Evolutionary conservation across 35 echinoderm and acorn worm genomes (phyloP).

Genomic region (Lytechinus pictus): DNA sequence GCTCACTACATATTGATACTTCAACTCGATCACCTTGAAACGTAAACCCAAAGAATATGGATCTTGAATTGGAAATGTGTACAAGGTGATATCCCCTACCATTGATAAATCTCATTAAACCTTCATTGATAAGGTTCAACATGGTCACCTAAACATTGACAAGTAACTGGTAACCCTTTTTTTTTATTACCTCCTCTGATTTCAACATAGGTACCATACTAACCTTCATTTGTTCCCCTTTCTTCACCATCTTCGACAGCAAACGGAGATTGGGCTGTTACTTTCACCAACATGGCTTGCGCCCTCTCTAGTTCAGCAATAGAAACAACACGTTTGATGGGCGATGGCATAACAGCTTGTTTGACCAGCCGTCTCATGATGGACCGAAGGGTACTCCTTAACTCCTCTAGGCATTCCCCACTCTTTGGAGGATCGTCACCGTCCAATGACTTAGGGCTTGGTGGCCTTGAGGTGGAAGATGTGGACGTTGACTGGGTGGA

Average conservation of each 20-base stretch:
- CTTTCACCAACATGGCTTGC: conserved; percentile 87
- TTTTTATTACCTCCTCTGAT: background rate
- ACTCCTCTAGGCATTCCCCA: conserved; percentile 52
- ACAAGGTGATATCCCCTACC: background rate
- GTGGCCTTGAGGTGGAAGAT: background rate
- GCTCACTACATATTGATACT: background rate
- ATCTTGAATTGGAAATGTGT: background rate
- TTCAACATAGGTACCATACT: background rate
- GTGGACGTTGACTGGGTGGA: background rate
- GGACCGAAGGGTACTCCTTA: conserved; percentile 70
- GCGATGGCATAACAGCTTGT: conserved; percentile 90
- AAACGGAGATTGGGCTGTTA: conserved; percentile 78
- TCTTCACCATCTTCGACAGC: conserved; percentile 38
- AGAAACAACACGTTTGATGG: conserved; percentile 88
- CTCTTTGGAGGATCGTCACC: background rate
- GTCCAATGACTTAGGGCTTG: background rate
- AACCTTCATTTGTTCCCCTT: conserved; percentile 53
- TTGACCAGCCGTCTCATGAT: conserved; percentile 96
- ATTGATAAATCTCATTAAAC: background rate
- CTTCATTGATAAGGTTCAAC: background rate
- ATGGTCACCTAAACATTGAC: background rate
- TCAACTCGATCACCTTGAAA: background rate
- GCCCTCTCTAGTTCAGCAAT: conserved; percentile 90
- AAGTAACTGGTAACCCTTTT: background rate
- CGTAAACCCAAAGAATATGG: background rate